phyloP scores from a whole-genome alignment of 2,113 vertebrate species.

The Aegotheles bennettii region DNA sequence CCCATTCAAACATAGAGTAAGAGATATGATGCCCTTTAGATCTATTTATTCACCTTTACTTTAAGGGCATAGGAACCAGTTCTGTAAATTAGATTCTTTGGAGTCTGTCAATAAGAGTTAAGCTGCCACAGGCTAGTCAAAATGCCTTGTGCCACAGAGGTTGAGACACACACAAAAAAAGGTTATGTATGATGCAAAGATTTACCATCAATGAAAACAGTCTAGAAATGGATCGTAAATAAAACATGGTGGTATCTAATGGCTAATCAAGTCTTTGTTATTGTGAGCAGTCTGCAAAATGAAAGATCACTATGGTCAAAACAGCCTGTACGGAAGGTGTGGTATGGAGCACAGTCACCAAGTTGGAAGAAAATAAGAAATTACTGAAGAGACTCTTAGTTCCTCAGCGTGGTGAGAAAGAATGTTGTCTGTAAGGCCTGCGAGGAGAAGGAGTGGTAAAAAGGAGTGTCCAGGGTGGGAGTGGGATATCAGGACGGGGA shows the following conservation, averaged over 20 bases:
- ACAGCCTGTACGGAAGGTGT: background rate
- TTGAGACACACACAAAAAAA: background rate
- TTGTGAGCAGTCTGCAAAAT: background rate
- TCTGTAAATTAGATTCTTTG: slow-evolving; percentile 41
- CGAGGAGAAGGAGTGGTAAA: accelerated
- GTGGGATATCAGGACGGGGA: accelerated
- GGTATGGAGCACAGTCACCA: background rate
- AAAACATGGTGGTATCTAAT: background rate
- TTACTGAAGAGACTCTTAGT: background rate
- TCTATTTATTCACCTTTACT: slow-evolving; percentile 58
- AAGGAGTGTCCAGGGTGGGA: background rate
- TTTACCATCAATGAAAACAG: background rate
- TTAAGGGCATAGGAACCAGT: background rate
- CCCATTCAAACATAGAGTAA: background rate
- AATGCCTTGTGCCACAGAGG: background rate
- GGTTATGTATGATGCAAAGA: background rate
- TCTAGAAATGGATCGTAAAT: background rate
- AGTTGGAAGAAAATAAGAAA: background rate
- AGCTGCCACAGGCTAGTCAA: background rate
- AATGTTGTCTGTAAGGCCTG: background rate
- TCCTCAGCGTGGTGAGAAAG: background rate
- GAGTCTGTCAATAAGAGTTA: slow-evolving; percentile 32
- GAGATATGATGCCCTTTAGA: slow-evolving; percentile 24
- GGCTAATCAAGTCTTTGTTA: background rate
- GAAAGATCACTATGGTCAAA: background rate